phyloP scores from a whole-genome alignment of 1,140 invertebrate genomes.

The Zeugodacus cucurbitae region DNA sequence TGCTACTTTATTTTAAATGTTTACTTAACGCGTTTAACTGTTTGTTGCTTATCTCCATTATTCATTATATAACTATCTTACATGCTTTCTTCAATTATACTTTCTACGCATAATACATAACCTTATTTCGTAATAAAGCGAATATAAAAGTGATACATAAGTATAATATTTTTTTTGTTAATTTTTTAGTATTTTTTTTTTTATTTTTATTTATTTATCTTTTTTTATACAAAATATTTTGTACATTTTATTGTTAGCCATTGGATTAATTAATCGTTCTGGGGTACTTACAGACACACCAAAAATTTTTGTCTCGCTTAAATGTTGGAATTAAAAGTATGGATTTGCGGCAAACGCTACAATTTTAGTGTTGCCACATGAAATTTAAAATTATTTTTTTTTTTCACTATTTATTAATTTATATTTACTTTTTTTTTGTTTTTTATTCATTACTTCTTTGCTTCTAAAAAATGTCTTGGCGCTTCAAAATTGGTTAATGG shows the following conservation, averaged over 20 bases:
- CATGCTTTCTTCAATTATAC: background rate
- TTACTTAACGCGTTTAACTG: background rate
- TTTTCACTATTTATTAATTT: background rate
- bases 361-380: background rate
- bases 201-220: background rate
- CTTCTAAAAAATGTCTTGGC: background rate
- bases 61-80: background rate
- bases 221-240: conserved; percentile 27
- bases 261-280: background rate
- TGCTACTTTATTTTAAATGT: background rate
- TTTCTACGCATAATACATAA: background rate
- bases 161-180: background rate
- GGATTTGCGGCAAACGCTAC: background rate
- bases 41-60: background rate
- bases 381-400: background rate
- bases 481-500: background rate
- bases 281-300: background rate
- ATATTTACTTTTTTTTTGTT: background rate
- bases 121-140: conserved; percentile 24
- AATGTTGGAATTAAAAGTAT: background rate
- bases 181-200: background rate
- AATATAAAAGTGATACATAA: conserved; percentile 31
- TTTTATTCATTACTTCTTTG: background rate
- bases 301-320: background rate
- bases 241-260: conserved; percentile 37